Conservation (phyloP, 53 echinoderm and acorn worm species). For the Pentamera pediparva region DNA sequence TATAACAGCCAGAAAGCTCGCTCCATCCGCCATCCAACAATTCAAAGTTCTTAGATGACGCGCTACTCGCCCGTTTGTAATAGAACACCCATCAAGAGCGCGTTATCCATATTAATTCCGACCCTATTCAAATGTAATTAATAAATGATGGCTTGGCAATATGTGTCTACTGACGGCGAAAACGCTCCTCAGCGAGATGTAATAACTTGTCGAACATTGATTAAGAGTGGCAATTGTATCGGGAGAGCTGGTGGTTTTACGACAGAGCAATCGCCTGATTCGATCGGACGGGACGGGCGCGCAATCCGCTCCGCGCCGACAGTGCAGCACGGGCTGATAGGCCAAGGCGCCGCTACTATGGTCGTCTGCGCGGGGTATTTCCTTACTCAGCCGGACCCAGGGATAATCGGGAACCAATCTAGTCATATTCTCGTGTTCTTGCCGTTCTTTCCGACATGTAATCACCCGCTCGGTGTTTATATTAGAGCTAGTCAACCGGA, state of each 20-base stretch:
- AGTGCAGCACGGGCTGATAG: too few species aligned
- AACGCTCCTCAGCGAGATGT: background rate
- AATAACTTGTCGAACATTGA: background rate
- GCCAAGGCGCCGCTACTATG: background rate
- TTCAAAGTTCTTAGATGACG: too few species aligned
- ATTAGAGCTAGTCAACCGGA: conserved; percentile 35
- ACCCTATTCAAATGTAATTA: conserved; percentile 21
- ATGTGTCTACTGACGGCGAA: background rate
- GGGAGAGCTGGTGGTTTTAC: background rate
- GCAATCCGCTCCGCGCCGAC: too few species aligned
- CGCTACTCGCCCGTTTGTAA: too few species aligned
- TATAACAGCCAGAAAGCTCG: too few species aligned
- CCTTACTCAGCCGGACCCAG: conserved; percentile 20
- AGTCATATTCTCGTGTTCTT: conserved; percentile 10
- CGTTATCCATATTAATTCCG: too few species aligned
- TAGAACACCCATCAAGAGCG: too few species aligned
- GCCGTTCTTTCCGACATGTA: conserved; percentile 23
- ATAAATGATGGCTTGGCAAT: conserved; percentile 12
- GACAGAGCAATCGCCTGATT: background rate
- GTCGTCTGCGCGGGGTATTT: background rate
- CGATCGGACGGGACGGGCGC: background rate
- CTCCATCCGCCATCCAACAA: too few species aligned
- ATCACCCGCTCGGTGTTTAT: conserved; percentile 31
- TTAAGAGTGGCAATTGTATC: background rate
- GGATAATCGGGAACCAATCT: conserved; percentile 14